Evolutionary conservation across 2,113 vertebrate genomes (phyloP).

Genomic region (Tretioscincus oriximinensis): DNA sequence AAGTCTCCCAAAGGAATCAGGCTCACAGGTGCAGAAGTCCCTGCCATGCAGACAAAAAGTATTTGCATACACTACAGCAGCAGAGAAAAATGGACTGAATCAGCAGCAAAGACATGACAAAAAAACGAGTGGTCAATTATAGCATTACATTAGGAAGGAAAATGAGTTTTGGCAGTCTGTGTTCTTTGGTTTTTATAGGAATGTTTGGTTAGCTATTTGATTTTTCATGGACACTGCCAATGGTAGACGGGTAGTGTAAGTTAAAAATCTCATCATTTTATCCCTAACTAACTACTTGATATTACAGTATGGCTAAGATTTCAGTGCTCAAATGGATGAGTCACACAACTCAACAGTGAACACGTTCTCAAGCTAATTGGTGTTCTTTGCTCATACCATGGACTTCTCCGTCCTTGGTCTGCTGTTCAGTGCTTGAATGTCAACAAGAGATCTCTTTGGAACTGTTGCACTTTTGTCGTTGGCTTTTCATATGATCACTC

Average conservation of each 20-base stretch:
- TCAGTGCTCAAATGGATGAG: too few species aligned
- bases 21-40: background rate
- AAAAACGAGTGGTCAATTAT: background rate
- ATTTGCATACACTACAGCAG: conserved; percentile 1
- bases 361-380: too few species aligned
- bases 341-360: too few species aligned
- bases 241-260: background rate
- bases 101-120: background rate
- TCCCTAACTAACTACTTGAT: background rate
- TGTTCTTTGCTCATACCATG: too few species aligned
- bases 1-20: background rate
- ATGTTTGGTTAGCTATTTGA: background rate
- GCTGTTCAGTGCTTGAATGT: too few species aligned
- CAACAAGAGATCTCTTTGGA: too few species aligned
- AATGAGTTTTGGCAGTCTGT: background rate
- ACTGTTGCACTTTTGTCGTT: too few species aligned
- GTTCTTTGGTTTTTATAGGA: background rate
- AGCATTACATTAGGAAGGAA: background rate
- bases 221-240: background rate
- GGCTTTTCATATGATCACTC: too few species aligned
- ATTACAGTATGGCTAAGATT: background rate
- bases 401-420: too few species aligned
- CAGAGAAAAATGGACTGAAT: conserved; percentile 3
- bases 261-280: background rate
- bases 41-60: background rate